Evolutionary conservation across 2,113 vertebrate genomes (phyloP), one percentile per base, ranked within the genome.

Genomic region (Paracyprichromis sp.): DNA sequence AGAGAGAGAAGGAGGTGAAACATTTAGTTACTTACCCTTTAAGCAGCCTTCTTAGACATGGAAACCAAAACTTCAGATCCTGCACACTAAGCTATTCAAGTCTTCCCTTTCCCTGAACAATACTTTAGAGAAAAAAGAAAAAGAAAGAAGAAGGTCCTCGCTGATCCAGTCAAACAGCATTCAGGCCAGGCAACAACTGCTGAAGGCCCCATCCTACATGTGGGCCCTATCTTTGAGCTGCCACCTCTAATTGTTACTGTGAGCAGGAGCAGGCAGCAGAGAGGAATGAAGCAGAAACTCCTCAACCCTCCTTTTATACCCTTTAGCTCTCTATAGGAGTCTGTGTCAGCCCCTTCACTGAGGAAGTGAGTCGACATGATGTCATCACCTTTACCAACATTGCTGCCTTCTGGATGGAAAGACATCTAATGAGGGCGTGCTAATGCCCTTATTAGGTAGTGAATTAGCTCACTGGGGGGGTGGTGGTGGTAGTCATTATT

Each of bases 331-430:
- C 97, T 97, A 97, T 97, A 98, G 97, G 97, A 97, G 97, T 96
- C 97, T 96, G 97, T 98, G 97, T 98, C 97, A 98, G 97, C 97
- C 97, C 96, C 97, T 97, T 97, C 85, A 97, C 98, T 94, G 96
- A 98, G 98, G 98, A 99, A 99, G 97, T 99, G 98, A 99, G 97
- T 99, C 97, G 97, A 88, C 95, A 97, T 97, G 97, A 97, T 98
- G 98, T 99, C 98, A 99, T 97, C 97, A 96, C 93, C 93, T 93
- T 94, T 94, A 95, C 92, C 93, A 96, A 88, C 87, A 93, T 17
- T 63, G 83, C 88, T 92, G 92, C 96, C 96, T 97, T 97, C 97
- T 97, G 89, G 80, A 97, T 96, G 97, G 96, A 97, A 96, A 95
- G 95, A 94, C 78, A 87, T 86, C 91, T 57, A 88, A 96, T 93